Evolutionary conservation across 2,888 invertebrate genomes (phyloP).

Genomic region (Oligia fasciuncula): DNA sequence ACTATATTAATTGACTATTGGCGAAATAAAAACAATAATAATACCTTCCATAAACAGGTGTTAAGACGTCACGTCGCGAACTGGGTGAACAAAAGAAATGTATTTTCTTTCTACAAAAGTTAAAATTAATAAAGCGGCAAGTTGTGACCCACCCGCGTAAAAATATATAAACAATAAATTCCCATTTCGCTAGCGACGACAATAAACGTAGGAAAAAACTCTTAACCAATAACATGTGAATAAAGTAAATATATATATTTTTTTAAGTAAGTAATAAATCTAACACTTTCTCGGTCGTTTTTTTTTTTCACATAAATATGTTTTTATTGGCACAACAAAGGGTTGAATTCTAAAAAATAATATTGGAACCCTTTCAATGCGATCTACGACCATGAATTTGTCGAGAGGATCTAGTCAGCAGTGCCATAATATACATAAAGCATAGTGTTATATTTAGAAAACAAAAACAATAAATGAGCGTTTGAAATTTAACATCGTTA

Average conservation of each 20-base stretch:
- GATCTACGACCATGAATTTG: conserved; percentile 57
- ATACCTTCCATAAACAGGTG: conserved; percentile 67
- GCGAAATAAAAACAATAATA: conserved; percentile 73
- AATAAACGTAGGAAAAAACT: conserved; percentile 72
- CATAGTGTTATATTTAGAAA: conserved; percentile 73
- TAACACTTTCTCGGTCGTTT: conserved; percentile 60
- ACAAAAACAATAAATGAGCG: conserved; percentile 76
- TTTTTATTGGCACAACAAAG: conserved; percentile 66
- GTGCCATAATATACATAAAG: conserved; percentile 71
- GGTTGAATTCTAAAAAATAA: conserved; percentile 61
- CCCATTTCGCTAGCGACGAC: conserved; percentile 67
- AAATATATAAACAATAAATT: conserved; percentile 67
- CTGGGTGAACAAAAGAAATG: conserved; percentile 74
- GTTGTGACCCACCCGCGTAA: conserved; percentile 60
- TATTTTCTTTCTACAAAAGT: conserved; percentile 76
- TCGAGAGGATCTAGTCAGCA: conserved; percentile 64
- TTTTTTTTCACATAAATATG: conserved; percentile 52
- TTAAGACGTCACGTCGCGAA: conserved; percentile 65
- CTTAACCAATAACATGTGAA: conserved; percentile 78
- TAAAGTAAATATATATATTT: conserved; percentile 75
- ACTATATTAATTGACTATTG: conserved; percentile 80
- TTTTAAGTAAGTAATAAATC: conserved; percentile 62
- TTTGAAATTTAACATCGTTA: conserved; percentile 75
- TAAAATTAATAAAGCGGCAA: conserved; percentile 68
- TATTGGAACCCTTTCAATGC: conserved; percentile 64